A percentile compares a stretch with the other conserved stretches of the same genome.
Evolutionary conservation across 2,113 vertebrate species (phyloP).

Genomic region (Gambusia holbrooki): DNA sequence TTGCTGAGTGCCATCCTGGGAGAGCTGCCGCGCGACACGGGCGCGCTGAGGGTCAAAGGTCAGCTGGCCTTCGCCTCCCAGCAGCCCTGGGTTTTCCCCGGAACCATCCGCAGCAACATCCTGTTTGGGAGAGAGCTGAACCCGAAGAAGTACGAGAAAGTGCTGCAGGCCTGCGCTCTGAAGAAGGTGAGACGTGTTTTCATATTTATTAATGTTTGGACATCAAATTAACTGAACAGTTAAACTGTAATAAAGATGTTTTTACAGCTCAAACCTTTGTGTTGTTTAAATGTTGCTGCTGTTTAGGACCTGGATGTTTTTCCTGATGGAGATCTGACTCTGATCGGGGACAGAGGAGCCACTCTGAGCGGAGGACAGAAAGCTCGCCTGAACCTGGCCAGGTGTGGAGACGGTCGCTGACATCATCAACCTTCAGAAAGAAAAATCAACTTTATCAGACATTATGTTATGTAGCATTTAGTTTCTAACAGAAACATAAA

Average conservation of each 20-base stretch:
- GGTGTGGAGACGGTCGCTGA: slow-evolving; percentile 68
- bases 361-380: slow-evolving; percentile 97
- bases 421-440: not conserved
- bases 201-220: no score
- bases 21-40: slow-evolving; percentile 85
- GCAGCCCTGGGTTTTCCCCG: slow-evolving; percentile 96
- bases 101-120: slow-evolving; percentile 95
- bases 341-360: slow-evolving; percentile 93
- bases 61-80: slow-evolving; percentile 91
- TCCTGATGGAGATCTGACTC: slow-evolving; percentile 87
- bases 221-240: no score
- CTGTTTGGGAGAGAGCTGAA: slow-evolving; percentile 90
- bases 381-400: slow-evolving; percentile 92
- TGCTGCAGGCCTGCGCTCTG: slow-evolving; percentile 89
- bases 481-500: not conserved
- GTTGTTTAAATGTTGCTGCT: not conserved
- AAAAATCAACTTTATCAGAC: not conserved
- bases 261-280: no score
- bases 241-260: no score
- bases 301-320: slow-evolving; percentile 89
- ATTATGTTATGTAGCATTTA: not conserved
- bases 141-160: slow-evolving; percentile 86
- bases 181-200: slow-evolving; percentile 83
- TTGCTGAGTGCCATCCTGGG: slow-evolving; percentile 89
- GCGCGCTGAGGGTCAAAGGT: slow-evolving; percentile 83